phyloP scores from a whole-genome alignment of 2,888 invertebrate genomes.

The Zaprionus bogoriensis region DNA sequence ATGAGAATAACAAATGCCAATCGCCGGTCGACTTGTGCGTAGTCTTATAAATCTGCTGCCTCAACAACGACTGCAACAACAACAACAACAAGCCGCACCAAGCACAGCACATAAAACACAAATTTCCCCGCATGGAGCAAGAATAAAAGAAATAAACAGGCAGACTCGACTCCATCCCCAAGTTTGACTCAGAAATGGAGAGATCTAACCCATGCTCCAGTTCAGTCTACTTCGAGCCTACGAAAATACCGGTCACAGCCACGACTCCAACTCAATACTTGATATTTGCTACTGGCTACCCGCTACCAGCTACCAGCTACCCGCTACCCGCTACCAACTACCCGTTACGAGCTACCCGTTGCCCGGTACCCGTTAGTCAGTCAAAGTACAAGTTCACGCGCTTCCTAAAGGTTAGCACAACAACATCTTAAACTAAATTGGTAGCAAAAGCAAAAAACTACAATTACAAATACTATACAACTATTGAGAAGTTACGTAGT shows the following conservation, averaged over 20 bases:
- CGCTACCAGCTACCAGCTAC: conserved; percentile 26
- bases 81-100: conserved; percentile 40
- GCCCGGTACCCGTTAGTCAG: conserved; percentile 60
- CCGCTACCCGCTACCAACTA: conserved; percentile 27
- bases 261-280: conserved; percentile 45
- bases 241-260: conserved; percentile 39
- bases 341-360: conserved; percentile 28
- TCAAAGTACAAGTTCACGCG: conserved; percentile 71
- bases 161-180: conserved; percentile 41
- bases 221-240: conserved; percentile 50
- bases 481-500: conserved; percentile 67
- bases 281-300: conserved; percentile 26
- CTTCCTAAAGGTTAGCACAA: conserved; percentile 74
- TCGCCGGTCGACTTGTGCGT: conserved; percentile 60
- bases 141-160: conserved; percentile 40
- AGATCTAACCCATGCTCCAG: conserved; percentile 56
- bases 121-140: conserved; percentile 44
- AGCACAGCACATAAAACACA: conserved; percentile 55
- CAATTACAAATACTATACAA: conserved; percentile 21
- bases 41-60: conserved; percentile 51
- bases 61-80: conserved; percentile 34
- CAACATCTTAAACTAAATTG: conserved; percentile 65
- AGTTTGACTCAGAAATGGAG: conserved; percentile 49
- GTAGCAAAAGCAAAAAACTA: conserved; percentile 49
- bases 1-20: conserved; percentile 37